Base-by-base conservation (phyloP, 2,797 vertebrate species). In the Chromis chromis region DNA sequence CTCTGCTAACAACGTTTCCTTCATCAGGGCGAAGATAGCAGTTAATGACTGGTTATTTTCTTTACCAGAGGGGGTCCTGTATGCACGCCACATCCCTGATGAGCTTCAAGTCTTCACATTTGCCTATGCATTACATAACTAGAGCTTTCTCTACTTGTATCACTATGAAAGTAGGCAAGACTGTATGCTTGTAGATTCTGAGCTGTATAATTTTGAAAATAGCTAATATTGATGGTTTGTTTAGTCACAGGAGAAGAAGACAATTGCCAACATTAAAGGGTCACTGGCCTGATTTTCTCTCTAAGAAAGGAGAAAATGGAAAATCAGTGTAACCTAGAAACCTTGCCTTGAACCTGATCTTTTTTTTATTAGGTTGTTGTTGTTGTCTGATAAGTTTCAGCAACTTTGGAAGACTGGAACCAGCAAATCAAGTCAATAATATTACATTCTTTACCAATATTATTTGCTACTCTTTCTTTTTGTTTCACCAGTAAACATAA, bases 221-320 rank as follows among this genome's bases (percentile, higher is more conserved):
- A 59, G 64, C 40, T 49, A 21, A 54, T 68, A 64, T 58, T 74
- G 48, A 65, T 65, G 65, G 69, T 76, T 71, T 75, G 66, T 59
- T 33, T 57, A 21, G 44, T 56, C 39, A 40, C 19, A 53, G 65
- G 31, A 13, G 27, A 33, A 31, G 28, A 31, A 31, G 16, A 56
- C 19, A 33, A 14, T 24, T 50, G 49, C 21, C 49, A 50, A 36
- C 16, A 44, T 6, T 11, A 16, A 67, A 19, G 33, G 36, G 33
- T 71, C 69, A 72, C 27, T 40, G 48, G 21, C 55, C 52, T 67
- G 4, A 70, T 57, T 82, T 28, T 53, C 7, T n/a, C 52, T 55
- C 44, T 3, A 24, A 16, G 24, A 61, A 56, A 58, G 14, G 6
- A 64, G 24, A 64, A 55, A 31, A 27, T 4, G 48, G 24, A 19